Evolutionary conservation across 2,888 invertebrate species (phyloP), one percentile per base, ranked within the genome.

Genomic region (Agrochola circellaris): DNA sequence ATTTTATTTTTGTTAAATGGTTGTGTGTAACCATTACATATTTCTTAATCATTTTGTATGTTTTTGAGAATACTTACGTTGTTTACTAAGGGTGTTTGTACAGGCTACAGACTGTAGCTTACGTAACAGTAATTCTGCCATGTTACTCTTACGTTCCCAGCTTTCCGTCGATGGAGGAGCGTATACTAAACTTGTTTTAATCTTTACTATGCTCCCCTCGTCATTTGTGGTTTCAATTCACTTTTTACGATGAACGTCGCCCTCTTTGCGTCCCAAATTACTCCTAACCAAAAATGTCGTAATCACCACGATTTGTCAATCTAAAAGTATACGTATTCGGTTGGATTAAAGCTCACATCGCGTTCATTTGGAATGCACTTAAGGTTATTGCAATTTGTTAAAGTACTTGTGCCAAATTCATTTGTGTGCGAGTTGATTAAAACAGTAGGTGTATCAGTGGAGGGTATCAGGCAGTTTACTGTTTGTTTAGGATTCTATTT

Each of bases 141-240:
- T 20, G 34, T n/a, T 23, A 17, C 7, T 74, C 34, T n/a, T 38
- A 20, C 5, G 15, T 54, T 61, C 5, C 6, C 20, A 62, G 23
- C 7, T 30, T 30, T 23, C 17, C 42, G 58, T 11, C 15, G 30
- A 45, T 78, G 78, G 66, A 73, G 54, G 72, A 77, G 87, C 79
- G 76, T 81, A 78, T 62, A 34, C 79, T 88, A 20, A 80, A 34
- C 67, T 13, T 88, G 75, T 75, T 85, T 78, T 70, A 54, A 80
- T 83, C 75, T 89, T 81, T 83, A 79, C 82, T 84, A 80, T 82
- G 88, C 92, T 94, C 94, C 93, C 91, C 94, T 95, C 94, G 94
- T 96, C 95, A 95, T 96, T 96, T 95, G 96, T 93, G 96, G 96
- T 96, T 96, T 96, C 95, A 96, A 96, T 96, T 95, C 94, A 91